These are phyloP conservation scores for Drosophila leonis DNA, from an alignment of 2,888 invertebrate species.

Conservation along the genomic window DNA sequence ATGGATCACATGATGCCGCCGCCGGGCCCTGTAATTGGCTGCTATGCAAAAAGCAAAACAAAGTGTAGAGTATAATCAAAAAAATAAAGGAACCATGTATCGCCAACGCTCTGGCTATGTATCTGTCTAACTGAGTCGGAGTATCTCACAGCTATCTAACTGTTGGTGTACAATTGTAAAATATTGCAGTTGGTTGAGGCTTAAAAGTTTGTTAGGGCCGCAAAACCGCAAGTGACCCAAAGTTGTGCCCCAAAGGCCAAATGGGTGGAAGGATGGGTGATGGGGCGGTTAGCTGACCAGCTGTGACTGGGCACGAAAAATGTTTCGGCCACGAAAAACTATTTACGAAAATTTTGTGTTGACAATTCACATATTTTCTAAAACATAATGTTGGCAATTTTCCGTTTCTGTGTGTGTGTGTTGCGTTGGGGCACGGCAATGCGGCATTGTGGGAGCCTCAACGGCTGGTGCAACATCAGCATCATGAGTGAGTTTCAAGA, in stretches of 20 bases:
- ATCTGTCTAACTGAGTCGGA: conserved; percentile 7
- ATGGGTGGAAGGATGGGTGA: not conserved
- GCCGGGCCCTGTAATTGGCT: conserved; percentile 62
- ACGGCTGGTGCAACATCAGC: conserved; percentile 79
- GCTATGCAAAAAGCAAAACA: conserved; percentile 51
- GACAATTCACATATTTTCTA: conserved; percentile 83
- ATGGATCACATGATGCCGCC: conserved; percentile 76
- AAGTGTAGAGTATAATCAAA: not conserved
- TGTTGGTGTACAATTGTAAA: conserved; percentile 70
- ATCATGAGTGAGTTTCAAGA: conserved; percentile 61
- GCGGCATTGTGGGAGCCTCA: conserved; percentile 63
- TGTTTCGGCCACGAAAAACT: conserved; percentile 71
- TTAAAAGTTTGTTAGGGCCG: conserved; percentile 62
- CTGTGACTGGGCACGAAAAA: conserved; percentile 61
- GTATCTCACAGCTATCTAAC: conserved; percentile 27
- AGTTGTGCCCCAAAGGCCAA: conserved; percentile 49
- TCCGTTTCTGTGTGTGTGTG: conserved; percentile 22
- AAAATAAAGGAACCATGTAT: conserved; percentile 21
- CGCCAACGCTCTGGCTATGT: conserved; percentile 2
- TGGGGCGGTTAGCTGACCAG: conserved; percentile 38
- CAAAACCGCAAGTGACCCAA: conserved; percentile 75
- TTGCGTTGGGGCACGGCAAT: conserved; percentile 28
- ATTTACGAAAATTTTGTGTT: conserved; percentile 81
- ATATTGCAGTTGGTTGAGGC: conserved; percentile 76
- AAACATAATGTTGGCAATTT: conserved; percentile 81